A percentile compares a stretch with the other conserved stretches of the same genome.
These are phyloP conservation scores for Spheniscus mendiculus DNA, from an alignment of 2,113 vertebrate species.

Conservation along the genomic window DNA sequence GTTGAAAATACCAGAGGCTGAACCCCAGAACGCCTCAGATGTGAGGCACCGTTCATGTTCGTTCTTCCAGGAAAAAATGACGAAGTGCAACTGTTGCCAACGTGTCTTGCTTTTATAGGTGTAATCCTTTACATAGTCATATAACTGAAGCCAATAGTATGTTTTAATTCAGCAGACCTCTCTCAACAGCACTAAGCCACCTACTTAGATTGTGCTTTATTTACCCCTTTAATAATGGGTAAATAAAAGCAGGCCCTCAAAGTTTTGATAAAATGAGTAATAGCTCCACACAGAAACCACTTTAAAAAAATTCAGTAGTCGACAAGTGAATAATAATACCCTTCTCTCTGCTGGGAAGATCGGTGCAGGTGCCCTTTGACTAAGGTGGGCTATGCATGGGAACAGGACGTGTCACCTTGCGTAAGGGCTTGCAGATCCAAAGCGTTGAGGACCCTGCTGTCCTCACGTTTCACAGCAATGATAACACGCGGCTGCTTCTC, in stretches of 20 bases:
- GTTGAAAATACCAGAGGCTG: background rate
- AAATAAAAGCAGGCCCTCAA: background rate
- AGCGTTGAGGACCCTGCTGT: accelerated
- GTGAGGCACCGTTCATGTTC: background rate
- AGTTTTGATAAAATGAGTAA: background rate
- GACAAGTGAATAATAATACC: accelerated
- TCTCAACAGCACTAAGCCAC: background rate
- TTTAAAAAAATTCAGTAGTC: background rate
- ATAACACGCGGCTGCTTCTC: background rate
- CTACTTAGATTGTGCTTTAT: background rate
- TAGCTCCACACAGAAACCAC: background rate
- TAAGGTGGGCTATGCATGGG: accelerated
- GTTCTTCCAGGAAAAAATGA: background rate
- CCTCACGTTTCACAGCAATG: background rate
- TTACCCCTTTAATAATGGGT: background rate
- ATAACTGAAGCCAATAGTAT: background rate
- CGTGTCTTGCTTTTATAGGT: background rate
- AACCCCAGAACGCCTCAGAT: background rate
- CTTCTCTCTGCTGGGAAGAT: background rate
- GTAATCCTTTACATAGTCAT: background rate
- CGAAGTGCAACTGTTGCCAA: background rate
- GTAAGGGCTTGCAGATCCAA: accelerated
- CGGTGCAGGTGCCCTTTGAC: background rate
- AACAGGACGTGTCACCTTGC: background rate
- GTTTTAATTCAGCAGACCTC: background rate